These are phyloP conservation scores for Morinoia aosen DNA, from an alignment of 2,888 invertebrate genomes.

Conservation along the genomic window DNA sequence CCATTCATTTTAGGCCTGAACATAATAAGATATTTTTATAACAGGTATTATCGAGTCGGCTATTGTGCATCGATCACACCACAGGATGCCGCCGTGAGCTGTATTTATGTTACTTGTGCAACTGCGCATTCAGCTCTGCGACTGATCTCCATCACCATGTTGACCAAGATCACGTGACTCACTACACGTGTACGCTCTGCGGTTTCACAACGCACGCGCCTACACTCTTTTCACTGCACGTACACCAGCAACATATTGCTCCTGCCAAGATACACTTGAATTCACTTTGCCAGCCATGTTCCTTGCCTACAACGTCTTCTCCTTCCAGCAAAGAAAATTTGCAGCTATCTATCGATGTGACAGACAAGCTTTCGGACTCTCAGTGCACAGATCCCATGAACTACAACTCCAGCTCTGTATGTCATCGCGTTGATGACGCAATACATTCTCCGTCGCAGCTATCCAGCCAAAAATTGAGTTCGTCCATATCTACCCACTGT, in stretches of 20 bases:
- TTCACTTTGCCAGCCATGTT: conserved; percentile 5
- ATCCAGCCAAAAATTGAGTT: background rate
- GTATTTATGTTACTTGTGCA: conserved; percentile 34
- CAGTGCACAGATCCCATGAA: background rate
- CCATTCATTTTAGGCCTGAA: background rate
- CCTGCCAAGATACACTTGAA: conserved; percentile 33
- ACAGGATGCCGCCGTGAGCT: conserved; percentile 36
- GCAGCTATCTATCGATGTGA: background rate
- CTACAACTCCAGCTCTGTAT: background rate
- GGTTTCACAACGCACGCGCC: conserved; percentile 36
- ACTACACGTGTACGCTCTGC: conserved; percentile 41
- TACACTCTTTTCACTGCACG: conserved; percentile 30
- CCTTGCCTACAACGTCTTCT: background rate
- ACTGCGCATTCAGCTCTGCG: conserved; percentile 27
- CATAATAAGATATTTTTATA: background rate
- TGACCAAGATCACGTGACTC: conserved; percentile 22
- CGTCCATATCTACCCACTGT: background rate
- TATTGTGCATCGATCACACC: conserved; percentile 19
- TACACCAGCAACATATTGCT: conserved; percentile 36
- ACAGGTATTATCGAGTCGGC: conserved; percentile 8
- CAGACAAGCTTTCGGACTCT: background rate
- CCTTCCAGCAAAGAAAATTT: background rate
- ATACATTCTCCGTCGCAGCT: background rate
- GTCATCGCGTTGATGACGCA: background rate
- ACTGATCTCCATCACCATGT: conserved; percentile 37